These are phyloP conservation scores for Heloderma charlesbogerti DNA, from an alignment of 2,113 vertebrate species.

Conservation along the genomic window DNA sequence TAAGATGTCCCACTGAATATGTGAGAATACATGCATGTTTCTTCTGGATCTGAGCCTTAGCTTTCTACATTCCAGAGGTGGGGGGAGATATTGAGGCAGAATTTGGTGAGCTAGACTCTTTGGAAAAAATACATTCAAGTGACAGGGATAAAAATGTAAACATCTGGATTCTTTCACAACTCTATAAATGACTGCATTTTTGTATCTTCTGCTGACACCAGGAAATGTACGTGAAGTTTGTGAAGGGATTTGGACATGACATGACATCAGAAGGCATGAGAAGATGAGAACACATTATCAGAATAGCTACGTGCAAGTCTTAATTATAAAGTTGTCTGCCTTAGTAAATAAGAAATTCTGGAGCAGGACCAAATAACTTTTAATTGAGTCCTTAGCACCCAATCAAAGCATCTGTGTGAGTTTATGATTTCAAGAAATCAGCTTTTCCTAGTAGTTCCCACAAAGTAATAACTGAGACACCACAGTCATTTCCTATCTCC, in stretches of 20 bases:
- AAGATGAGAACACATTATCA: not conserved
- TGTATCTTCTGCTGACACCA: constrained; percentile 40
- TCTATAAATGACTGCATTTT: constrained; percentile 34
- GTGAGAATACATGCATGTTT: not conserved
- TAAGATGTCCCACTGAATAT: not conserved
- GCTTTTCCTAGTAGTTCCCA: constrained; percentile 15
- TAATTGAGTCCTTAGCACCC: not conserved
- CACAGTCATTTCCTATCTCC: constrained; percentile 39
- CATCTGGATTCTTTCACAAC: constrained; percentile 67
- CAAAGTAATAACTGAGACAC: constrained; percentile 28
- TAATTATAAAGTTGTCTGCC: constrained; percentile 20
- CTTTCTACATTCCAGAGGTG: not conserved
- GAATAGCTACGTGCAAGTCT: constrained; percentile 5
- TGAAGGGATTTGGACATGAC: constrained; percentile 34
- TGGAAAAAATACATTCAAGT: not conserved
- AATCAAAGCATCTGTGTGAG: not conserved
- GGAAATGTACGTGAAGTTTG: constrained; percentile 39
- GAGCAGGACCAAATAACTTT: not conserved
- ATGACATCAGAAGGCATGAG: constrained; percentile 30
- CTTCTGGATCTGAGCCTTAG: not conserved
- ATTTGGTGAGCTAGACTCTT: constrained; percentile 35
- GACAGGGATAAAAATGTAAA: constrained; percentile 28
- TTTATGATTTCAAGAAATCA: constrained; percentile 16
- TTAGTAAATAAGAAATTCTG: not conserved
- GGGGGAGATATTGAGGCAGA: constrained; percentile 2